Base-by-base conservation (phyloP, 2,113 vertebrate genomes). In the Marmota monax region DNA sequence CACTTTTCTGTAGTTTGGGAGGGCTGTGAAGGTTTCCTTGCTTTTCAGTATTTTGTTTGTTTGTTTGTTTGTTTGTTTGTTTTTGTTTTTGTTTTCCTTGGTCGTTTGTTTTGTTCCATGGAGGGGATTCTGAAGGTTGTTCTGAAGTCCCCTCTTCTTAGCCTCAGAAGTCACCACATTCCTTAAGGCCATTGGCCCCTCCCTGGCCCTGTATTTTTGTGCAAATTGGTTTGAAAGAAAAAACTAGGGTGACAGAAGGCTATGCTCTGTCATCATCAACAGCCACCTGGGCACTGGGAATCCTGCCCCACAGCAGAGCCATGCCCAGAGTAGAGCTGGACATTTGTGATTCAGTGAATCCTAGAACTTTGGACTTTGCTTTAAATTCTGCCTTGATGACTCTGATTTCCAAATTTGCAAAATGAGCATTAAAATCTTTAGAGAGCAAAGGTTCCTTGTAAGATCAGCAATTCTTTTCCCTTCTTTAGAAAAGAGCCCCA, bases 391-490 rank as follows among this genome's bases (percentile, higher is more conserved):
- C 95, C 73, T 16, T 69, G 79, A 56, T 56, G 7, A n/a, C 85
- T 63, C 27, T 78, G 56, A 80, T 73, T 92, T 95, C 51, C 61
- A 90, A 87, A 84, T 78, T 63, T 74, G 88, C 70, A 70, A 96
- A 92, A 92, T 87, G 74, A 70, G 85, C 84, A 58, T 92, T 79
- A 61, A 96, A 84, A 92, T 94, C 88, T 96, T 69, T 76, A 58
- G 85, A 94, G 74, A 95, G 61, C 45, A 51, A 94, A 88, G 80
- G 92, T 79, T 90, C 69, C 92, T 87, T 92, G 18, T 92, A 48
- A 90, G 48, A 90, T 96, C 94, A 97, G 94, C 94, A 67, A 32
- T 96, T 96, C 79, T 74, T 79, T 82, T 78, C 34, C 53, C 34
- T 94, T 72, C 69, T 72, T 92, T 80, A 87, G 72, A 48, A 87